Base-by-base conservation (phyloP, 1,140 invertebrate species). In the Drosophila bocki region DNA sequence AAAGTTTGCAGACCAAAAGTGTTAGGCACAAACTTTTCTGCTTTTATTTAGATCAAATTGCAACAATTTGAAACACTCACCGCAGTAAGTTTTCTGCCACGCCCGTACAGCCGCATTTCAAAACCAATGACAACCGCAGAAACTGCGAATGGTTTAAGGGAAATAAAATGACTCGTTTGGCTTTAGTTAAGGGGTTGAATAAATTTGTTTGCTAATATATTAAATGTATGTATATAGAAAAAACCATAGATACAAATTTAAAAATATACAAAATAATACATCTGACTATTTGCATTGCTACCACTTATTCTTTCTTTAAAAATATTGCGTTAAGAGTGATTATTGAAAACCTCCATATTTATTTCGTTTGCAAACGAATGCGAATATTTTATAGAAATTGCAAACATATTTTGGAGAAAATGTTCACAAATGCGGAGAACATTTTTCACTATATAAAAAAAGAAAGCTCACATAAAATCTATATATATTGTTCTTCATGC, bases 31-130 rank as follows among this genome's bases (percentile, higher is more conserved):
- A 78, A 86, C 67, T 84, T 85, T 62, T 51, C 32, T 33, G 60
- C 62, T 80, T 78, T 57, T 69, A 60, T 50, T 85, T 47, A 67
- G 71, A 78, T 75, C 51, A 75, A 82, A 75, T 75, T 51, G 47
- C 15, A 75, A 64, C 63, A 67, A 76, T 85, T 78, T 64, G 17
- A 60, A 51, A 75, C 76, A 76, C 64, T 75, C 42, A 53, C 75
- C 80, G 65, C 76, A 72, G 33, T 42, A 75, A 86, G 56, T 82
- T 74, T 59, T 32, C 13, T 7, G 56, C n/a, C 3, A 26, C n/a
- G 7, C 45, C 58, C 32, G 41, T 17, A 48, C n/a, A 11, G 19
- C 35, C 32, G 15, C 41, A 63, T 39, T 44, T 48, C 29, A n/a
- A 33, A 60, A 41, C 35, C 48, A 45, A 57, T 35, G 50, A 19